Evolutionary conservation across 2,797 vertebrate genomes (phyloP).

Genomic region (Hemibagrus guttatus): DNA sequence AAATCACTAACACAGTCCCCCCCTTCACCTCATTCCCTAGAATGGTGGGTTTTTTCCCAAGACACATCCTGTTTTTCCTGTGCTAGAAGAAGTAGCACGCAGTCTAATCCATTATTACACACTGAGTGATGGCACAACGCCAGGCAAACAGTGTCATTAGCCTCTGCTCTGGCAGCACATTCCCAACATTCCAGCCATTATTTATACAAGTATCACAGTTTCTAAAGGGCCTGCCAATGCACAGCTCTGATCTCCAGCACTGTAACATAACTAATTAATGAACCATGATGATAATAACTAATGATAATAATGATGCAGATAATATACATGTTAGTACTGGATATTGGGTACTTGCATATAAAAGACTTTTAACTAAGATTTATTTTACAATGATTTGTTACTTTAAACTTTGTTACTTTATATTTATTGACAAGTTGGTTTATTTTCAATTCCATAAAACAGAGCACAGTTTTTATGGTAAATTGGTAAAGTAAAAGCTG

Average conservation of each 20-base stretch:
- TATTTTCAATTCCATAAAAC: no score
- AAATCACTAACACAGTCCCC: constrained; percentile 36
- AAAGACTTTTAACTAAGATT: neutral
- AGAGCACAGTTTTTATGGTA: no score
- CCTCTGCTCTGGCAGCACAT: constrained; percentile 42
- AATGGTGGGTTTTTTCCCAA: constrained; percentile 44
- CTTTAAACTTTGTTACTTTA: no score
- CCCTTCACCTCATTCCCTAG: constrained; percentile 22
- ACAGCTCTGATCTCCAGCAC: constrained; percentile 7
- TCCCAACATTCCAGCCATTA: constrained; percentile 45
- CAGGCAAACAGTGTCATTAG: constrained; percentile 37
- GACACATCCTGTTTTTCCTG: constrained; percentile 59
- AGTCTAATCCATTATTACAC: constrained; percentile 6
- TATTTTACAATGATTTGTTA: no score
- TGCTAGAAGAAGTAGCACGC: neutral
- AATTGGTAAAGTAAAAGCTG: no score
- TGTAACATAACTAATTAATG: neutral
- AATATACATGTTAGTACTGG: neutral
- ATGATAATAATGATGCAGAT: neutral
- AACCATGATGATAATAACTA: neutral
- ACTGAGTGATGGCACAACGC: constrained; percentile 37
- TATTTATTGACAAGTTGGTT: no score
- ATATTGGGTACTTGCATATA: neutral
- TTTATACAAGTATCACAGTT: constrained; percentile 30
- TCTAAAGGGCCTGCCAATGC: neutral